Base-by-base conservation (phyloP, 1,140 invertebrate species). In the Zophobas atratus region DNA sequence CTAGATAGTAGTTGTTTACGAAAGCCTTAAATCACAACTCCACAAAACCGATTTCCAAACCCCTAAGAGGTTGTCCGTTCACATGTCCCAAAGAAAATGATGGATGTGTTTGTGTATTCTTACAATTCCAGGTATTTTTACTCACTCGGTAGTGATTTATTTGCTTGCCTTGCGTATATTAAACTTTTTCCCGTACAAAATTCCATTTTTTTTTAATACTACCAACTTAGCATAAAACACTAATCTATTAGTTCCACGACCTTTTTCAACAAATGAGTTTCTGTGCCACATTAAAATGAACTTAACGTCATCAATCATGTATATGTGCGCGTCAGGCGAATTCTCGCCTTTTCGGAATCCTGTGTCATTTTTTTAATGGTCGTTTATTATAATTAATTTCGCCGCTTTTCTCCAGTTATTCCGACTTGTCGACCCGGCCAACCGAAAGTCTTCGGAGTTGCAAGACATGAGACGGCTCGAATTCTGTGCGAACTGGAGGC, bases 401-500 rank as follows among this genome's bases (percentile, higher is more conserved):
- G 36, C 39, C 36, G n/a, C 49, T 76, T 79, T 82, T 81, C 86
- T 86, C 2, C 85, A 95, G 94, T 92, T 88, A 89, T 91, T 6
- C 94, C 94, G 1, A 89, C 93, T 6, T 95, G 94, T 82, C 89
- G 90, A 20, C 86, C 88, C 0, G 90, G 89, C 6, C 94, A 94
- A 82, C 88, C 89, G 35, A 91, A 89, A 76, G 88, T 92, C 20
- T 94, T 93, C 82, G 93, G 94, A 8, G 93, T 95, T 1, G 95
- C 94, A 0, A 89, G 94, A 55, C 93, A 94, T 53, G 95, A 97
- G 85, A 90, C 90, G 2, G 91, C 92, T 6, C 91, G 90, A 79
- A 93, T 97, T 71, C 88, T 91, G 1, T 97, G 95, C 86, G 94
- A 96, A 83, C 88, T 97, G 49, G 94, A 95, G 78, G 93, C 94